Base-by-base conservation (phyloP, 1,140 invertebrate species). In the Pogonomyrmex barbatus region DNA sequence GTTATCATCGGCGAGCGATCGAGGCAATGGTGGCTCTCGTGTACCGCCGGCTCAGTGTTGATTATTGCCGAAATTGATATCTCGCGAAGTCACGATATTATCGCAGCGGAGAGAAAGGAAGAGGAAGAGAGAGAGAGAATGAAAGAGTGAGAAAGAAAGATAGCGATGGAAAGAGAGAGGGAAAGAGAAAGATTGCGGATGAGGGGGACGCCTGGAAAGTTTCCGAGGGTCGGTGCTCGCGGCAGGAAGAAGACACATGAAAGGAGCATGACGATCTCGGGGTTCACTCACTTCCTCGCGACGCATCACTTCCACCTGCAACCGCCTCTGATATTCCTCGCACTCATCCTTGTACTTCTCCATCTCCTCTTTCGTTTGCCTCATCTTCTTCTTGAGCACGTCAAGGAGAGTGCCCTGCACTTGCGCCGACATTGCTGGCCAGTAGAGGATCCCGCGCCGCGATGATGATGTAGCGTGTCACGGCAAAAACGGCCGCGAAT, bases 371-470 rank as follows among this genome's bases (percentile, higher is more conserved):
- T 99, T 99, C 87, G 99, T 98, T 94, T 98, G 98, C 91, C 98
- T 97, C 99, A 99, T 99, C 97, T 99, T 99, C 96, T 99, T 99
- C 96, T 99, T 99, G 90, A 99, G 96, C 91, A 99, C 98, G 96
- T 99, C 98, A 93, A 99, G 96, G 89, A 99, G 96, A 91, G 97
- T 97, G 92, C 97, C 97, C 95, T 97, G 97, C 95, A 98, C 96
- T 96, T 97, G 98, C 92, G 97, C 97, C 96, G 97, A 97, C 97
- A 98, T 24, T 98, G 95, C 96, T 94, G 86, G 24, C 86, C 36
- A 30, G 68, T 73, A 45, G 30, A 47, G n/a, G 67, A 76, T 75
- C 85, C 76, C 76, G 67, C 84, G 87, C 76, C 24, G 24, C 24
- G 24, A 24, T 24, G 24, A 24, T 24, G 87, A 39, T 47, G 30